Percentiles rank a stretch among this genome's conserved stretches.
These are phyloP conservation scores for Harlomillsia oculata DNA, from an alignment of 1,140 invertebrate genomes.

Conservation along the genomic window DNA sequence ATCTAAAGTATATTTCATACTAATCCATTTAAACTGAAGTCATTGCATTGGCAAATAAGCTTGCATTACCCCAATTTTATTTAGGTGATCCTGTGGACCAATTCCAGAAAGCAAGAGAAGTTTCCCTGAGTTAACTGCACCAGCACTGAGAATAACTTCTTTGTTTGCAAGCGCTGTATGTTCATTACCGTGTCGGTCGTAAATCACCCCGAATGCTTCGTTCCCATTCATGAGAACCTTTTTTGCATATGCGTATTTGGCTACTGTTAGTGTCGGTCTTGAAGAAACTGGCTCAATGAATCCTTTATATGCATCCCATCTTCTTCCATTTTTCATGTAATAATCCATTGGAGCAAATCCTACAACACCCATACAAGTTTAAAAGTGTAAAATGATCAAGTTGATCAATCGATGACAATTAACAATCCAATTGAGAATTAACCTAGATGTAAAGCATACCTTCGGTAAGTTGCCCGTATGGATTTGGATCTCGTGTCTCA, in stretches of 20 bases:
- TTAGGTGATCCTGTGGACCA: conserved; percentile 17
- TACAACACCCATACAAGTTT: not conserved
- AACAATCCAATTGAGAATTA: not conserved
- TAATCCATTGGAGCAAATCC: conserved; percentile 2
- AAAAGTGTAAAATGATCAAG: not conserved
- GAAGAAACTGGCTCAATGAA: conserved; percentile 13
- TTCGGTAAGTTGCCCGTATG: conserved; percentile 13
- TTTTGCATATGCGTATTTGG: conserved; percentile 17
- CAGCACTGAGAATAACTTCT: conserved; percentile 37
- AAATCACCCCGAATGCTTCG: conserved; percentile 33
- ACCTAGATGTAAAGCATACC: not conserved
- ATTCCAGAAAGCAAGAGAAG: conserved; percentile 37
- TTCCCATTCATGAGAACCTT: conserved; percentile 38
- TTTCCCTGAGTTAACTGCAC: conserved; percentile 36
- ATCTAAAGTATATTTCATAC: not conserved
- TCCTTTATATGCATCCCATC: conserved; percentile 18
- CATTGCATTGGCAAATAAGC: too few species aligned
- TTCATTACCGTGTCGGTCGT: conserved; percentile 12
- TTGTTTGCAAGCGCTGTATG: conserved; percentile 15
- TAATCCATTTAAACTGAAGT: not conserved
- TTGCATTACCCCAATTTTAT: conserved; percentile 9
- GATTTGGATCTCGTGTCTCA: conserved; percentile 33
- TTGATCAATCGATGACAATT: not conserved
- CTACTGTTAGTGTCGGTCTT: conserved; percentile 10
- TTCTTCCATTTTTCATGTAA: conserved; percentile 1